These are phyloP conservation scores for Heterotilapia buettikoferi DNA, from an alignment of 2,113 vertebrate species.

Conservation along the genomic window DNA sequence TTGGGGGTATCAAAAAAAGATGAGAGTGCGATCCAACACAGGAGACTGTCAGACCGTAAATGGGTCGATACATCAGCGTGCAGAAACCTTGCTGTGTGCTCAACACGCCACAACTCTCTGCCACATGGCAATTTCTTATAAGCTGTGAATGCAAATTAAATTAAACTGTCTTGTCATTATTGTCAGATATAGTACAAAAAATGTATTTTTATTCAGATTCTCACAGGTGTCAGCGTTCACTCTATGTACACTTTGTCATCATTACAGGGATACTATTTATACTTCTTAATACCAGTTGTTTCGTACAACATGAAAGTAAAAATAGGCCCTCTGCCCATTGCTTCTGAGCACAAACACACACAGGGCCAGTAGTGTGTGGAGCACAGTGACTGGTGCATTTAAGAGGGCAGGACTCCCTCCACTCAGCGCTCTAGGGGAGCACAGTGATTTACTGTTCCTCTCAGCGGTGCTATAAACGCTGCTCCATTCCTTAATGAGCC, in stretches of 20 bases:
- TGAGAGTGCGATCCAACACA: neutral
- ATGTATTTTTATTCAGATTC: neutral
- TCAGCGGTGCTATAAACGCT: conserved; percentile 64
- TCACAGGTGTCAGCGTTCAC: neutral
- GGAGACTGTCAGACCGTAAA: neutral
- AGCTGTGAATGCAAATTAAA: neutral
- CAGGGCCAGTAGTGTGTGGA: neutral
- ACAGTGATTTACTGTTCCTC: conserved; percentile 71
- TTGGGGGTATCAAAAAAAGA: neutral
- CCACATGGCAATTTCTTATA: neutral
- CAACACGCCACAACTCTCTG: neutral
- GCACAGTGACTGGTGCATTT: conserved; percentile 23
- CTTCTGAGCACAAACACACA: neutral
- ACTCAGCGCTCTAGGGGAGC: conserved; percentile 43
- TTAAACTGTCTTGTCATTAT: neutral
- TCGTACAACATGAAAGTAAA: neutral
- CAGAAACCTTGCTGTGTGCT: neutral
- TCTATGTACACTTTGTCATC: neutral
- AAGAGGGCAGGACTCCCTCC: conserved; percentile 39
- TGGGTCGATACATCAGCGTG: neutral
- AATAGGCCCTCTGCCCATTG: neutral
- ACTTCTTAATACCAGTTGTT: neutral
- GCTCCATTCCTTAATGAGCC: conserved; percentile 64
- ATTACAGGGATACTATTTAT: neutral
- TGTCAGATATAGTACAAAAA: neutral